phyloP scores from a whole-genome alignment of 2,888 invertebrate species.

The Onchidella celtica region DNA sequence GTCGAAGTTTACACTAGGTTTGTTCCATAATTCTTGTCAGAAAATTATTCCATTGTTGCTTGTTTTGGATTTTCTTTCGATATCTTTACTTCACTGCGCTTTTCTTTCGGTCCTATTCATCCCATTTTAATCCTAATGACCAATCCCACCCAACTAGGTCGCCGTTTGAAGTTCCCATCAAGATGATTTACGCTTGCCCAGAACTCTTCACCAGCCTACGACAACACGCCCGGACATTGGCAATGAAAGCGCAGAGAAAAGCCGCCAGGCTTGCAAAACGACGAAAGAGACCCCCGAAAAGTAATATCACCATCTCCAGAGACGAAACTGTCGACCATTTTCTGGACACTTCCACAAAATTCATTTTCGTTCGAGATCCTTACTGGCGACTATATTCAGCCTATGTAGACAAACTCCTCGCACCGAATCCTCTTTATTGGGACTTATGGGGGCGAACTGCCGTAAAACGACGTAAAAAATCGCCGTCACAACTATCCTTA shows the following conservation, averaged over 20 bases:
- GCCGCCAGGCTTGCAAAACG: neutral
- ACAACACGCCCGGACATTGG: neutral
- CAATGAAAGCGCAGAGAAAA: neutral
- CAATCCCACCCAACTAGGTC: too few relatives aligned
- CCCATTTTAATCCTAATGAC: too few relatives aligned
- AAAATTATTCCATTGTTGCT: too few relatives aligned
- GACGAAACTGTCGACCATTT: constrained; percentile 22
- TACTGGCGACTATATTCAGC: constrained; percentile 53
- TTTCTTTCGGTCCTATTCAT: too few relatives aligned
- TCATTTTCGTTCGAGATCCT: constrained; percentile 47
- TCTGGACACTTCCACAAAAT: constrained; percentile 16
- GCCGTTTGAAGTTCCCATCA: constrained; percentile 45
- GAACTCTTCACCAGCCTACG: neutral
- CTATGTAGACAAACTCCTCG: constrained; percentile 58
- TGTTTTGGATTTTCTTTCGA: too few relatives aligned
- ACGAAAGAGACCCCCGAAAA: neutral
- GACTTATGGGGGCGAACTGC: constrained; percentile 42
- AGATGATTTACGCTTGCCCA: constrained; percentile 21
- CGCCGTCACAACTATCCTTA: constrained; percentile 43
- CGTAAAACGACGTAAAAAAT: constrained; percentile 43
- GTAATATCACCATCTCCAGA: neutral
- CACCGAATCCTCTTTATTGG: constrained; percentile 60
- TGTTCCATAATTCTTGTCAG: too few relatives aligned
- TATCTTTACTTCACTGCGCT: too few relatives aligned
- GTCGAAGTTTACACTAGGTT: too few relatives aligned